Evolutionary conservation across 2,113 vertebrate genomes (phyloP).

Genomic region (Serilophus lunatus): DNA sequence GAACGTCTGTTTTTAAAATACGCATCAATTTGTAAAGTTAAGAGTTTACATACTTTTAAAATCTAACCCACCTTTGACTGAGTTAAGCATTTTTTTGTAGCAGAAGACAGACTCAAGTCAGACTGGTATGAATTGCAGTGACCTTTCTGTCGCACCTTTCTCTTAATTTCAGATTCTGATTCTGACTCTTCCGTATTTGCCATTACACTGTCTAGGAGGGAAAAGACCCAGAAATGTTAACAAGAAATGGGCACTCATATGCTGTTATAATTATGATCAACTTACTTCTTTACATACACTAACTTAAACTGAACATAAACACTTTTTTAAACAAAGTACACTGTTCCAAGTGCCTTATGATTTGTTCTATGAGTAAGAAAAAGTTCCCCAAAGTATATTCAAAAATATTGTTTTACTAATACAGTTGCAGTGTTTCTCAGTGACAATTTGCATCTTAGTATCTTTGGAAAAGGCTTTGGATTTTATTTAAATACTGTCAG

Average conservation of each 20-base stretch:
- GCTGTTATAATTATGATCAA: not conserved
- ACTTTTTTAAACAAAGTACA: not conserved
- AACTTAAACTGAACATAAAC: not conserved
- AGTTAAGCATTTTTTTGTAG: slow-evolving; percentile 72
- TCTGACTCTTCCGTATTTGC: slow-evolving; percentile 71
- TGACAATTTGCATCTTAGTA: not conserved
- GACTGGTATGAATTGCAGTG: slow-evolving; percentile 62
- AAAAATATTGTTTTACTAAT: not conserved
- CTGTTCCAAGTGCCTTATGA: not conserved
- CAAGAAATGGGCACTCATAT: not conserved
- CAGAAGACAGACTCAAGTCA: slow-evolving; percentile 45
- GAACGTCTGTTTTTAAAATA: not conserved
- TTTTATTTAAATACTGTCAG: not conserved
- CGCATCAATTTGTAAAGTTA: not conserved
- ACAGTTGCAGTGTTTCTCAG: not conserved
- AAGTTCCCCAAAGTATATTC: not conserved
- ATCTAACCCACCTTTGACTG: slow-evolving; percentile 73
- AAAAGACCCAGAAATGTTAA: slow-evolving; percentile 3
- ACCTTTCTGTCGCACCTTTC: slow-evolving; percentile 75
- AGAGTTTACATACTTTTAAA: not conserved
- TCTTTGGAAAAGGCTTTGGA: not conserved
- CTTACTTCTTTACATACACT: not conserved
- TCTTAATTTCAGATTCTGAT: slow-evolving; percentile 72
- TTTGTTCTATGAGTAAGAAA: not conserved
- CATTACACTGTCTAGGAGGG: slow-evolving; percentile 63